Evolutionary conservation across 1,140 invertebrate species (phyloP).

Genomic region (Halictus rubicundus): DNA sequence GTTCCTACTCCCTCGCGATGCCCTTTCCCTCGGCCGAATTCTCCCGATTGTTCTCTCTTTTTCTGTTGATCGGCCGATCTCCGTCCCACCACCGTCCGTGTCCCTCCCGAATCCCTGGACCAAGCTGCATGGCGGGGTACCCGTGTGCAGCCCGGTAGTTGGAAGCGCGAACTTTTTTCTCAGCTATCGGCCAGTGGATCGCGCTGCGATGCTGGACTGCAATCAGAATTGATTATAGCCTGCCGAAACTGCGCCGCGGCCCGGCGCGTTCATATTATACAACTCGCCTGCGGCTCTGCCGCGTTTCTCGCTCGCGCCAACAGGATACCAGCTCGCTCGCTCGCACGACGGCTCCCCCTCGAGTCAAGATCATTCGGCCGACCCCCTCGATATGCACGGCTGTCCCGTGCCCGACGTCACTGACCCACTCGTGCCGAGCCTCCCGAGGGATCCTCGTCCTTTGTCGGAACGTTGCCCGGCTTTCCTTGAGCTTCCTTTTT

Average conservation of each 20-base stretch:
- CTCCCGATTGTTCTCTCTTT: too few species aligned
- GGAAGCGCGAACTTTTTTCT: slow-evolving; percentile 72
- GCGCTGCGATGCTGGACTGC: slow-evolving; percentile 75
- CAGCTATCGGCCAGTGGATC: slow-evolving; percentile 77
- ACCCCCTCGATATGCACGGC: slow-evolving; percentile 37
- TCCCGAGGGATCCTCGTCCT: slow-evolving; percentile 37
- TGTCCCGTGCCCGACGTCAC: slow-evolving; percentile 61
- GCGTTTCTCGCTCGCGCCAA: slow-evolving; percentile 55
- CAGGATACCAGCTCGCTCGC: slow-evolving; percentile 52
- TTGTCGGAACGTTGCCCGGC: slow-evolving; percentile 19
- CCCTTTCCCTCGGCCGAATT: too few species aligned
- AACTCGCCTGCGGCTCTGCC: slow-evolving; percentile 72
- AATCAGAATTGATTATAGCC: slow-evolving; percentile 82
- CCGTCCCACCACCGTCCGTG: background rate
- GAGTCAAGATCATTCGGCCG: slow-evolving; percentile 30
- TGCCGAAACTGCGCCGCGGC: slow-evolving; percentile 77
- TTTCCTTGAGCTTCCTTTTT: slow-evolving; percentile 21
- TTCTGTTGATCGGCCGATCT: too few species aligned
- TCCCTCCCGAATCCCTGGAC: slow-evolving; percentile 13
- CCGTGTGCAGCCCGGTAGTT: slow-evolving; percentile 73
- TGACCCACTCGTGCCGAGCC: slow-evolving; percentile 46
- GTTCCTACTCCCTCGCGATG: background rate
- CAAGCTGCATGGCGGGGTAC: slow-evolving; percentile 16
- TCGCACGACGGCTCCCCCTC: slow-evolving; percentile 9
- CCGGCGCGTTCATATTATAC: slow-evolving; percentile 75